Evolutionary conservation across 2,113 vertebrate genomes (phyloP).

Genomic region (Caranx melampygus): DNA sequence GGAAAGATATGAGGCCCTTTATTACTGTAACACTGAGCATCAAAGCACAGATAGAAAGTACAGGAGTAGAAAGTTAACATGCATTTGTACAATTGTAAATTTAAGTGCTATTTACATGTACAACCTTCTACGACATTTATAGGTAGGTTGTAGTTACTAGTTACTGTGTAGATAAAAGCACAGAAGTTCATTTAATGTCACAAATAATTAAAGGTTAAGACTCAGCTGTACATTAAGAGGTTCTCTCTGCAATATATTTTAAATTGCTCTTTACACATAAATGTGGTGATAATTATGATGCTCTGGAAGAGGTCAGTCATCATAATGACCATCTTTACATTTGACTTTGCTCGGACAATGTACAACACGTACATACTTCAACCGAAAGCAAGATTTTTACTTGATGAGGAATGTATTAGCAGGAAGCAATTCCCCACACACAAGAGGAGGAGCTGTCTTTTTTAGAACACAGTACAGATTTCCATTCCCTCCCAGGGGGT

Average conservation of each 20-base stretch:
- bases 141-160: not conserved
- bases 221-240: not conserved
- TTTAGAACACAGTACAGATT: not conserved
- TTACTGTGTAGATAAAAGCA: not conserved
- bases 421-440: not conserved
- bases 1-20: slow-evolving; percentile 26
- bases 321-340: not conserved
- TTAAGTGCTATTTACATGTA: not conserved
- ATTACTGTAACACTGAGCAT: not conserved
- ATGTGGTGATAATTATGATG: not conserved
- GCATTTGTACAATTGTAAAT: not conserved
- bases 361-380: not conserved
- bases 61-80: not conserved
- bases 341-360: not conserved
- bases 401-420: not conserved
- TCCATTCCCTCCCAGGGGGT: not conserved
- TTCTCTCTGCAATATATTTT: not conserved
- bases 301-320: not conserved
- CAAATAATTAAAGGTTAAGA: not conserved
- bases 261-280: not conserved
- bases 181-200: not conserved
- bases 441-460: not conserved
- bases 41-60: not conserved
- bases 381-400: not conserved
- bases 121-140: not conserved